Percentiles rank a stretch among this genome's conserved stretches.
Evolutionary conservation across 2,113 vertebrate species (phyloP).

Genomic region (Atherinomorus stipes): DNA sequence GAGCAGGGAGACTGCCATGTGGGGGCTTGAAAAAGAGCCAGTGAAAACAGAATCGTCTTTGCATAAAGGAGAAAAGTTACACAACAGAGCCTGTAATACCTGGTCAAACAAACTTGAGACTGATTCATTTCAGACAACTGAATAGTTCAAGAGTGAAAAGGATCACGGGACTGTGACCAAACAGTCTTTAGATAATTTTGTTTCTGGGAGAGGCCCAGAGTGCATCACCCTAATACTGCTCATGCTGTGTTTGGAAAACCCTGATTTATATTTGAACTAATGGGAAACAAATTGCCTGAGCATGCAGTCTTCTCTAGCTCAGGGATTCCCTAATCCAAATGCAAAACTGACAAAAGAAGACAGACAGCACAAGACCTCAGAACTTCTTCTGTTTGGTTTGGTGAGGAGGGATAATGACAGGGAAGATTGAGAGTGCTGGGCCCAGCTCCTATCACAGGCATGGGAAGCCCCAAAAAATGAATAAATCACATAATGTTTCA

Average conservation of each 20-base stretch:
- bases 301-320: conserved; percentile 57
- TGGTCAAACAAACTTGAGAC: conserved; percentile 76
- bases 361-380: conserved; percentile 37
- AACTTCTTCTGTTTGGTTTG: conserved; percentile 59
- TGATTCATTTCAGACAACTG: conserved; percentile 65
- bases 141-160: conserved; percentile 56
- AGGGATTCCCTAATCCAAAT: conserved; percentile 64
- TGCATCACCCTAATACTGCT: conserved; percentile 52
- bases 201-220: conserved; percentile 49
- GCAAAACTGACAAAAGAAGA: conserved; percentile 29
- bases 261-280: conserved; percentile 68
- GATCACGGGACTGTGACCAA: conserved; percentile 51
- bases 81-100: conserved; percentile 71
- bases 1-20: conserved; percentile 58
- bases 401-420: conserved; percentile 35
- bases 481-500: conserved; percentile 72
- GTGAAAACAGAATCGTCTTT: conserved; percentile 71
- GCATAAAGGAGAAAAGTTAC: conserved; percentile 58
- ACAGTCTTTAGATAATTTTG: conserved; percentile 49
- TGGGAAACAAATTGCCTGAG: conserved; percentile 77
- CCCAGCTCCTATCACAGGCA: conserved; percentile 55
- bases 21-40: conserved; percentile 70
- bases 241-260: conserved; percentile 74
- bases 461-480: conserved; percentile 57
- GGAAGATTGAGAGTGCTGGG: conserved; percentile 33